phyloP scores from a whole-genome alignment of 2,797 vertebrate genomes.

The Pangasius macronema region DNA sequence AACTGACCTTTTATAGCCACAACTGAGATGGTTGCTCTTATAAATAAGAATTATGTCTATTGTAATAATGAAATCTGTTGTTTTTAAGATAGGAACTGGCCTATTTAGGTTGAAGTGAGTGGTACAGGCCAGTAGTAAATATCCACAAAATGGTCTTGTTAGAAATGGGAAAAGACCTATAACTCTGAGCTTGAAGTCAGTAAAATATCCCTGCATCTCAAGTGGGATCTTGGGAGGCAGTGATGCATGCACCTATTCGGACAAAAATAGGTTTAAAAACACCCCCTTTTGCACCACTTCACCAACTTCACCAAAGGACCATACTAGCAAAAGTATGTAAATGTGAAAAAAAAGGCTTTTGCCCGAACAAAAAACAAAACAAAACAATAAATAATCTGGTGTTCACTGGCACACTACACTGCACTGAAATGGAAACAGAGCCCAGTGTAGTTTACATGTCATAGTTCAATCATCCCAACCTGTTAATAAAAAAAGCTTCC shows the following conservation, averaged over 20 bases:
- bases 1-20: neutral
- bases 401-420: neutral
- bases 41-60: neutral
- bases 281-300: neutral
- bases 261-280: conserved; percentile 2
- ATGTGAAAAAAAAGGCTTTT: neutral
- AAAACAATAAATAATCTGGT: too few species aligned
- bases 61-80: neutral
- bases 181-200: neutral
- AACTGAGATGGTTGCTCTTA: neutral
- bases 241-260: conserved; percentile 3
- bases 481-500: neutral
- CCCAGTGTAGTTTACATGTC: neutral
- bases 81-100: neutral
- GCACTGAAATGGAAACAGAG: neutral
- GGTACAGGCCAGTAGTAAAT: neutral
- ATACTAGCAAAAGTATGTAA: neutral
- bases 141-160: neutral
- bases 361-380: neutral
- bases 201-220: neutral
- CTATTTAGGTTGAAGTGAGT: neutral
- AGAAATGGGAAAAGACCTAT: conserved; percentile 12
- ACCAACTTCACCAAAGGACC: neutral
- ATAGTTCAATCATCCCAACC: neutral
- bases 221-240: neutral